Conservation (phyloP, 2,888 invertebrate genomes). For the Saturnia japonica region DNA sequence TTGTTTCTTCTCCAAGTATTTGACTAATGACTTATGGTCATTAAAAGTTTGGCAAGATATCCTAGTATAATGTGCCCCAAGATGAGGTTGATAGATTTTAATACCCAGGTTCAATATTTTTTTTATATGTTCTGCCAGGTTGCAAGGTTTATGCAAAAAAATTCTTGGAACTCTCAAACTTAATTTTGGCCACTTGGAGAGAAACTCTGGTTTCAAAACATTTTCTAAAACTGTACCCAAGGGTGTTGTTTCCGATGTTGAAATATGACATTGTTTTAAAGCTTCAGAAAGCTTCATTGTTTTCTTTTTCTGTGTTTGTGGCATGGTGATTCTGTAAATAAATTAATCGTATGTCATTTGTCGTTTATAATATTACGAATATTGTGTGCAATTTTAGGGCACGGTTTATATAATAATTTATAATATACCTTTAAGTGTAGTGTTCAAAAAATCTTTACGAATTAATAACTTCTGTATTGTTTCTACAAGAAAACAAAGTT, state of each 20-base stretch:
- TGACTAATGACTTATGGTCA: constrained; percentile 48
- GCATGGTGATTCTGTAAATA: constrained; percentile 33
- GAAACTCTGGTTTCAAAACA: constrained; percentile 30
- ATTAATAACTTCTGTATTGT: neutral
- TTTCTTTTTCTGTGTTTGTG: constrained; percentile 33
- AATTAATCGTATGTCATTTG: constrained; percentile 15
- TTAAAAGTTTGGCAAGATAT: constrained; percentile 43
- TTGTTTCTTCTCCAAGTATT: constrained; percentile 51
- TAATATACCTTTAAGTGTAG: neutral
- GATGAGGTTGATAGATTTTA: constrained; percentile 44
- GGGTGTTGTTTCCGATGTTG: constrained; percentile 16
- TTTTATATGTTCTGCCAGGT: constrained; percentile 41
- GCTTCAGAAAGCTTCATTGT: constrained; percentile 30
- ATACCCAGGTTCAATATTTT: constrained; percentile 44
- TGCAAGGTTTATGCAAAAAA: constrained; percentile 51
- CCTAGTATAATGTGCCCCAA: constrained; percentile 42
- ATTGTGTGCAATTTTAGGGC: neutral
- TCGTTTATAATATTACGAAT: neutral
- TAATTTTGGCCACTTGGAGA: constrained; percentile 47
- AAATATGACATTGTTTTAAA: constrained; percentile 35
- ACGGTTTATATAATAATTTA: neutral
- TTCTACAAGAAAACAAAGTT: too few relatives aligned
- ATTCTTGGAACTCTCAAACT: constrained; percentile 50
- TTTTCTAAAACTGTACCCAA: constrained; percentile 33
- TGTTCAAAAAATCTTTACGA: neutral